Evolutionary conservation across 2,113 vertebrate species (phyloP), one percentile per base, ranked within the genome.

Genomic region (Nicator chloris): DNA sequence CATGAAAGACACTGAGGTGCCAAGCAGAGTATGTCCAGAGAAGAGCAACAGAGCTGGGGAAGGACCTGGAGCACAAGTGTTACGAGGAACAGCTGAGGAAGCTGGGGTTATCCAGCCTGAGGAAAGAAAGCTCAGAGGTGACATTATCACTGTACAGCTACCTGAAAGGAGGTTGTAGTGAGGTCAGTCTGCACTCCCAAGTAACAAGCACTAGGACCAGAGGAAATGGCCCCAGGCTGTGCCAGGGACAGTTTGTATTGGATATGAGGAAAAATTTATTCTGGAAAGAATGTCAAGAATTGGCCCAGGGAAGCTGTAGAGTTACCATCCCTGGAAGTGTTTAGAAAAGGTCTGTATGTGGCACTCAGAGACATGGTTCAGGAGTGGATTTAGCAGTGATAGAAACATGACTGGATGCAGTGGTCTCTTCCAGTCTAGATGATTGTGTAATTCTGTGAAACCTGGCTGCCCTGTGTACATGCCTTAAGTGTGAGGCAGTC

Each of bases 81-180:
- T 64, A 12, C 0, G 4, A 22, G 45, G 10, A 77, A 3, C 2
- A 2, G 10, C 45, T 90, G 50, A 42, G 23, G 19, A 21, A 80
- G 26, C 12, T 39, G 8, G 3, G 5, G 2, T 6, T 54, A 39
- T 37, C 40, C 30, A 79, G 17, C 15, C 8, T 68, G 28, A 68
- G 66, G 57, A 79, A 14, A 33, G 18, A 30, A 51, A n/a, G 17
- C 19, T 37, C 4, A 20, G 47, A 26, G 7, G 10, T 33, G 19
- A 45, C 6, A 7, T 56, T 33, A 20, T 13, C 1, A 1, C 13
- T 21, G 14, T 78, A 27, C 23, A 51, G 0, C 26, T 79, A 8
- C 12, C 16, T 47, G 27, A 59, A 53, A 47, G n/a, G 33, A 60
- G 21, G 4, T 39, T 65, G 18, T 31, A 50, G 27, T 0, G 2